Evolutionary conservation across 1,140 invertebrate species (phyloP).

Genomic region (Aplysia californica): DNA sequence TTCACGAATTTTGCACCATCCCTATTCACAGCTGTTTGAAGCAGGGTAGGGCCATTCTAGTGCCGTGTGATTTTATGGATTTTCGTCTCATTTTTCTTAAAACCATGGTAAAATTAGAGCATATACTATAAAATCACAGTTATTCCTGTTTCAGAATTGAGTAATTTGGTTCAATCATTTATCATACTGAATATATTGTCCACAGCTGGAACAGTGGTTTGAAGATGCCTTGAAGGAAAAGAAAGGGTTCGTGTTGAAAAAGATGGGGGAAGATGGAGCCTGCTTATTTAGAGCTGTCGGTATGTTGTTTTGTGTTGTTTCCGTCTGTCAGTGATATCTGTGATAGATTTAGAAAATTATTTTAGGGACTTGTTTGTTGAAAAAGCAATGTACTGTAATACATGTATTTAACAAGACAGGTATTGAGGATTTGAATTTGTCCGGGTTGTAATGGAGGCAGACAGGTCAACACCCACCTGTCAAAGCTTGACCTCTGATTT

Average conservation of each 20-base stretch:
- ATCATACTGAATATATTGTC: neutral
- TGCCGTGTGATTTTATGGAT: no score
- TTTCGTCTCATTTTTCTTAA: neutral
- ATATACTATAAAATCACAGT: neutral
- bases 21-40: no score
- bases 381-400: no score
- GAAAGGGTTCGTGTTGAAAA: slow-evolving; percentile 83
- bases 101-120: neutral
- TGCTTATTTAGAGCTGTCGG: slow-evolving; percentile 89
- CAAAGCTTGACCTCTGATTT: no score
- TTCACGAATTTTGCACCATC: no score
- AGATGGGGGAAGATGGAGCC: slow-evolving; percentile 93
- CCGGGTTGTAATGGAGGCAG: no score
- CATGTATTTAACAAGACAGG: no score
- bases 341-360: no score
- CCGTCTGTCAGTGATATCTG: neutral
- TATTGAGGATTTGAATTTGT: no score
- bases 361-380: no score
- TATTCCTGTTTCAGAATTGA: neutral
- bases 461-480: no score
- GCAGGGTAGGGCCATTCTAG: no score
- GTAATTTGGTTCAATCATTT: neutral
- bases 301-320: slow-evolving; percentile 48
- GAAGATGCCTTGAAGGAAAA: slow-evolving; percentile 66
- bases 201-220: slow-evolving; percentile 69